Percentiles rank a stretch among this genome's conserved stretches.
Conservation (phyloP, 2,113 vertebrate species). For the Corythornis vintsioides region DNA sequence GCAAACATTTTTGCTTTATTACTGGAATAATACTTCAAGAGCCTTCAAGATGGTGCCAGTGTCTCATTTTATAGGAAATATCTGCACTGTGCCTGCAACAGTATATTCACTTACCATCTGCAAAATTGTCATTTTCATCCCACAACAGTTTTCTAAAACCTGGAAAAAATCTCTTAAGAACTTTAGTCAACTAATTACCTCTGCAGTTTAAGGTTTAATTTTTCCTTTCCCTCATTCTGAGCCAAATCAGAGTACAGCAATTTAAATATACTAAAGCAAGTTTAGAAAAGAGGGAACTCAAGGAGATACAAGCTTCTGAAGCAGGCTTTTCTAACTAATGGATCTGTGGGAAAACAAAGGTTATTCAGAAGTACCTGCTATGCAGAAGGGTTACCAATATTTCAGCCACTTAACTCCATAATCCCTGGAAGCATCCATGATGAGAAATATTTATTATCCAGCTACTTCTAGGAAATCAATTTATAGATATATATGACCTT, state of each 20-base stretch:
- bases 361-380: neutral
- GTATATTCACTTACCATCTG: neutral
- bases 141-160: neutral
- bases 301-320: neutral
- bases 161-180: neutral
- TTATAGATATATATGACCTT: neutral
- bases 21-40: neutral
- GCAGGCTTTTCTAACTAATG: neutral
- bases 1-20: neutral
- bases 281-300: neutral
- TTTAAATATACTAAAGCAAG: neutral
- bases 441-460: neutral
- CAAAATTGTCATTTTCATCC: conserved; percentile 8
- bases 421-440: neutral
- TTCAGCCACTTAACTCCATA: neutral
- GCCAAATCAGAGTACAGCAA: neutral
- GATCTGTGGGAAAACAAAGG: neutral
- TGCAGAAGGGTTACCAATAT: neutral
- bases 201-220: neutral
- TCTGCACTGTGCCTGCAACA: neutral
- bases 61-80: neutral
- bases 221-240: neutral
- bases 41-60: neutral
- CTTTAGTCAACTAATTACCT: neutral
- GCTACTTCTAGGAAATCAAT: neutral